These are phyloP conservation scores for Ispidina picta DNA, from an alignment of 2,797 vertebrate species.

Conservation along the genomic window DNA sequence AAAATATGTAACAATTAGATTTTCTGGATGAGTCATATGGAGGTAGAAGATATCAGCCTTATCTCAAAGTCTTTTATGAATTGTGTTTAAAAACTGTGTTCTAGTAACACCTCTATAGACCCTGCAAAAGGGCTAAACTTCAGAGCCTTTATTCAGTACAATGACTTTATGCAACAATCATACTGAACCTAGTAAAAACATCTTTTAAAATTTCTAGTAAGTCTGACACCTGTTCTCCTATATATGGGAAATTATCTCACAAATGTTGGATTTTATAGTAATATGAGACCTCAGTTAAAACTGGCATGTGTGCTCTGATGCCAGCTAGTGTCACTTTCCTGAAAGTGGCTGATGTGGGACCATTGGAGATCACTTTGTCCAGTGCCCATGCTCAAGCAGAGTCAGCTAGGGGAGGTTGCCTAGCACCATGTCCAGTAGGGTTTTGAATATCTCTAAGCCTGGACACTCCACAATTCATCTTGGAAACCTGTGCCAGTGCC, in stretches of 20 bases:
- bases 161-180: neutral
- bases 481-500: neutral
- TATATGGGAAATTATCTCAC: neutral
- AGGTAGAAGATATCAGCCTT: neutral
- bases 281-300: neutral
- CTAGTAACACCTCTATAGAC: neutral
- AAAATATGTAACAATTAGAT: neutral
- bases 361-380: neutral
- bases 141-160: neutral
- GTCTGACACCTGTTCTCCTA: neutral
- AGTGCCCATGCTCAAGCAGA: fast-evolving
- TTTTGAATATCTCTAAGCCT: neutral
- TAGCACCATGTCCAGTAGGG: neutral
- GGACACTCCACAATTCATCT: neutral
- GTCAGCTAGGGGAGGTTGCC: neutral
- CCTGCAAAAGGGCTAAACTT: neutral
- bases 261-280: neutral
- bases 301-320: neutral
- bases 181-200: neutral
- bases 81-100: neutral
- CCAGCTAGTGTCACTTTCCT: neutral
- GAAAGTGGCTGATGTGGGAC: neutral
- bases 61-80: neutral
- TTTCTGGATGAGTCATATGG: conserved; percentile 3
- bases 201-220: neutral